phyloP scores from a whole-genome alignment of 2,797 vertebrate genomes.

The Galaxias olidus region DNA sequence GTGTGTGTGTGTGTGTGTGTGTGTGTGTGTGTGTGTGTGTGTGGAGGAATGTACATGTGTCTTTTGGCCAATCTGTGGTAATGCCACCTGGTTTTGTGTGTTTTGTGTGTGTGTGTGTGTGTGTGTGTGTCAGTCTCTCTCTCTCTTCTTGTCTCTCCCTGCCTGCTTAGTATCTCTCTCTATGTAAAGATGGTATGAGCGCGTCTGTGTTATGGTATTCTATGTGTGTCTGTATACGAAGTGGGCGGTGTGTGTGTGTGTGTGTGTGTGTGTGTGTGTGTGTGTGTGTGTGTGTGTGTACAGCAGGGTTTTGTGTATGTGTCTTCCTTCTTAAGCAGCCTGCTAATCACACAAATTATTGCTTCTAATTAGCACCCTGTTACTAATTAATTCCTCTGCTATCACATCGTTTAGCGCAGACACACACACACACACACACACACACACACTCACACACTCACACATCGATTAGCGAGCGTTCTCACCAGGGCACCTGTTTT shows the following conservation, averaged over 20 bases:
- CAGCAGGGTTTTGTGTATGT: conserved; percentile 73
- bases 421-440: too few relatives aligned
- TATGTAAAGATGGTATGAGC: too few relatives aligned
- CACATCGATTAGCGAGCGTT: conserved; percentile 97
- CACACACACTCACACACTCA: too few relatives aligned
- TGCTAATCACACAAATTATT: conserved; percentile 99
- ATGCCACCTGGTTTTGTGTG: conserved; percentile 1
- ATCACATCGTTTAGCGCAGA: conserved; percentile 94
- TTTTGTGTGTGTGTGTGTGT: conserved; percentile 12
- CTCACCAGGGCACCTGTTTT: conserved; percentile 98
- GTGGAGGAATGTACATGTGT: background rate
- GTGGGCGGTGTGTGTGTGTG: background rate
- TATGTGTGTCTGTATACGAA: conserved; percentile 2
- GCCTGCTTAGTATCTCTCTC: too few relatives aligned
- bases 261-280: conserved; percentile 6
- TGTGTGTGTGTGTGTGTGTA: conserved; percentile 29
- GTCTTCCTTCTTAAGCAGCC: conserved; percentile 95
- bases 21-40: conserved; percentile 6
- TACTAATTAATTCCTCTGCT: conserved; percentile 99
- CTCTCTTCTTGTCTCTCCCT: too few relatives aligned
- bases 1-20: conserved; percentile 7
- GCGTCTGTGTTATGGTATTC: background rate
- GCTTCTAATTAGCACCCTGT: conserved; percentile 97
- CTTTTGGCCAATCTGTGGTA: background rate
- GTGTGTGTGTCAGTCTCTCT: background rate